Base-by-base conservation (phyloP, 2,888 invertebrate genomes). In the Cheilosia pagana region DNA sequence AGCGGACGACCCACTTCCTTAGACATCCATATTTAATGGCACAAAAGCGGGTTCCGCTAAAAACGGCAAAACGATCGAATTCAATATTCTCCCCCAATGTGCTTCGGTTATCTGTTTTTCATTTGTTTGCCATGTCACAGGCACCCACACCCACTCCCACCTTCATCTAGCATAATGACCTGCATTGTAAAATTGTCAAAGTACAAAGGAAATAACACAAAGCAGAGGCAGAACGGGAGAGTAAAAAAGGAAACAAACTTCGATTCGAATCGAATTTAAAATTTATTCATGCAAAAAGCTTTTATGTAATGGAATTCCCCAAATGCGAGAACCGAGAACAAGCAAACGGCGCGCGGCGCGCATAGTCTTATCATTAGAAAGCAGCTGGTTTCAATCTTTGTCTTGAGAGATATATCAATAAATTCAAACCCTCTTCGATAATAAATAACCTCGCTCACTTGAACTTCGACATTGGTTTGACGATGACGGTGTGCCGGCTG, bases 351-450 rank as follows among this genome's bases (percentile, higher is more conserved):
- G 62, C n/a, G 19, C 16, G 43, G 43, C n/a, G 43, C 16, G 21
- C 53, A n/a, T n/a, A 50, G 82, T 74, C 86, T 88, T 88, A 88
- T 88, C 88, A 86, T 87, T 82, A 77, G 67, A 71, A 72, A 87
- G 79, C 88, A 88, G 88, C 88, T 88, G 88, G 79, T 87, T 71
- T 86, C 86, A 88, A 87, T 88, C 88, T 88, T 85, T 87, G 85
- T 85, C 79, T 85, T 79, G 85, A 79, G 86, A 87, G 87, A 87
- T 87, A 83, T 87, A 88, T 88, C 87, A 88, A 88, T 88, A 88
- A 88, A 87, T 88, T 87, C 81, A 77, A 78, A 68, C 83, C 87
- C 87, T 79, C 81, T 74, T 83, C 76, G 72, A 78, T 78, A 87
- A 87, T 87, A 87, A 87, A 87, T 87, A 87, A 87, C 87, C 82